Evolutionary conservation across 30 jellyfish, hydroid and myxozoan genomes (phyloP), one percentile per base, ranked within the genome.

Genomic region (Mastigias papua): DNA sequence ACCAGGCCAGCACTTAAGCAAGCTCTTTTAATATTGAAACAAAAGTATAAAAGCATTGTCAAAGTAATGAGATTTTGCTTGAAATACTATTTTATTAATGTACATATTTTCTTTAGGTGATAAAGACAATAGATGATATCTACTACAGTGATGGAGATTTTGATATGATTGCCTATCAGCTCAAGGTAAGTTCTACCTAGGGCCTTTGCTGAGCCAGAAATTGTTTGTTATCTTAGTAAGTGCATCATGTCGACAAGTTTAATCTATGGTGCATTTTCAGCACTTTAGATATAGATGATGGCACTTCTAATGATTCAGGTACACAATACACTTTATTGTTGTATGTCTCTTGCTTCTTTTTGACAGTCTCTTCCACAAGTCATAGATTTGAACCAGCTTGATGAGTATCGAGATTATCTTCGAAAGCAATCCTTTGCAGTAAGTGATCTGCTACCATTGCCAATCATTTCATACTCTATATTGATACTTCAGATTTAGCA

Each of bases 341-440:
- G 58, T n/a, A 19, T 7, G 10, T 2, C 5, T 58, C 15, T n/a
- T 63, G 33, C 50, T 31, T 27, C n/a, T 42, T 42, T 33, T 51
- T 54, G 42, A 0, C 73, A 93, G 98, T 89, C 82, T 34, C 67
- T 95, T 31, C 94, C 97, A 29, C 91, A 87, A 63, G 75, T 28
- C 25, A 91, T 95, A 9, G 90, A 76, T 29, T 75, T 92, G 48
- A 78, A 81, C 54, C 89, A 84, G 60, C 58, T 95, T 34, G 99
- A 95, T 81, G 95, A 58, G 46, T 90, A 86, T 35, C 76, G 99
- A 57, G 96, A 95, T 73, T 77, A 48, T 21, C 85, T 95, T 57
- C 78, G 99, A 23, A 86, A 98, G 72, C 99, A 95, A 69, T 97
- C 92, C 0, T 93, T 86, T 73, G 99, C 99, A 34, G 99, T 95